Evolutionary conservation across 1,140 invertebrate genomes (phyloP).

Genomic region (Euschistus heros): DNA sequence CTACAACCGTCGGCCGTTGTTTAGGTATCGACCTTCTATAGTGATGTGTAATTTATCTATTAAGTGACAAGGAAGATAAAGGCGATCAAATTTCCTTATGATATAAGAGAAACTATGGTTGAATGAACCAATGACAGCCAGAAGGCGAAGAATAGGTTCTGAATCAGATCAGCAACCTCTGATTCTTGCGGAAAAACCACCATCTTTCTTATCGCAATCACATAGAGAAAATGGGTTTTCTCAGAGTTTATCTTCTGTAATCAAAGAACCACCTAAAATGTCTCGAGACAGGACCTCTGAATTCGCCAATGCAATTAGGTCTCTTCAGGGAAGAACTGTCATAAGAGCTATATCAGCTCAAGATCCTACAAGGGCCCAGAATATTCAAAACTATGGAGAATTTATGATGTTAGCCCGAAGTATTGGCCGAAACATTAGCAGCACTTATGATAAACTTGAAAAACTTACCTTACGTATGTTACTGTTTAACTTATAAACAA

Average conservation of each 20-base stretch:
- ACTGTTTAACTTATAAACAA: not conserved
- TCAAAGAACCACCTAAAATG: constrained; percentile 25
- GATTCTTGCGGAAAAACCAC: constrained; percentile 21
- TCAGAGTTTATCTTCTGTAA: constrained; percentile 7
- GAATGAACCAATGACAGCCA: constrained; percentile 33
- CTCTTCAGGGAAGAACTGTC: constrained; percentile 69
- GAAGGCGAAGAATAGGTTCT: constrained; percentile 35
- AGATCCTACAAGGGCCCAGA: constrained; percentile 58
- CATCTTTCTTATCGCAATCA: not conserved
- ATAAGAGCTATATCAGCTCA: constrained; percentile 49
- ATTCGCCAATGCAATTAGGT: constrained; percentile 83
- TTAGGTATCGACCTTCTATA: too few relatives aligned
- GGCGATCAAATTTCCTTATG: not conserved
- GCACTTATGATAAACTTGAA: constrained; percentile 92
- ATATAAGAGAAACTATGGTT: constrained; percentile 5
- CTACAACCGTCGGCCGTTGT: too few relatives aligned
- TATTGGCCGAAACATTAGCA: constrained; percentile 90
- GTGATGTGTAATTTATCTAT: too few relatives aligned
- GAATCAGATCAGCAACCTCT: constrained; percentile 35
- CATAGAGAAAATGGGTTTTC: constrained; percentile 2
- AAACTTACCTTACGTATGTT: constrained; percentile 83
- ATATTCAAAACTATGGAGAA: constrained; percentile 76
- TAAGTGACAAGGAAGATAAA: too few relatives aligned
- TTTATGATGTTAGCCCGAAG: constrained; percentile 92
- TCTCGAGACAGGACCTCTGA: constrained; percentile 86